A percentile compares a stretch with the other conserved stretches of the same genome.
These are phyloP conservation scores for Artibeus lituratus DNA, from an alignment of 2,797 vertebrate genomes.

Conservation along the genomic window DNA sequence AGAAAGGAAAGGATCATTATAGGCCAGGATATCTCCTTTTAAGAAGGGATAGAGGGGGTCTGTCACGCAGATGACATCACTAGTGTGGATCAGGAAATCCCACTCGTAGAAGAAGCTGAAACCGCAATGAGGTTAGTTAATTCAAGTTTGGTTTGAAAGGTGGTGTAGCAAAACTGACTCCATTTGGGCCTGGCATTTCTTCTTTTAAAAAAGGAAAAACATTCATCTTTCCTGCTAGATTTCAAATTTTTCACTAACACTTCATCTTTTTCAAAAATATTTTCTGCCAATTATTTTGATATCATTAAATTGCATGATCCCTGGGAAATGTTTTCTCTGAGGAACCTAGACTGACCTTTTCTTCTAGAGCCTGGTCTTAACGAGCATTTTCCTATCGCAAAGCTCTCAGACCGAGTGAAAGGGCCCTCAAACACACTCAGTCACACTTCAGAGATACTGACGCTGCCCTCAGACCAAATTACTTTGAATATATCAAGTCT, in stretches of 20 bases:
- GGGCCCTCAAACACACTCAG: background rate
- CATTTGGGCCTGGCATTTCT: background rate
- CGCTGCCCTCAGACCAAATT: background rate
- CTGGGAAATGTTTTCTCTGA: constrained; percentile 10
- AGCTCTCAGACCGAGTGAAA: constrained; percentile 17
- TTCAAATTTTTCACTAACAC: background rate
- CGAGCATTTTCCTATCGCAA: constrained; percentile 38
- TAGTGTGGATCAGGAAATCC: background rate
- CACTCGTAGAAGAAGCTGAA: background rate
- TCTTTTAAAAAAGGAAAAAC: background rate
- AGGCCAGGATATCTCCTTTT: background rate
- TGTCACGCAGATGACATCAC: background rate
- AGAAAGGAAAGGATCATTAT: background rate
- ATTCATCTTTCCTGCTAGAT: background rate
- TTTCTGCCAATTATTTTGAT: constrained; percentile 39
- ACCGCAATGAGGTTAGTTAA: background rate
- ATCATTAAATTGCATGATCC: background rate
- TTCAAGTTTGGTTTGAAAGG: background rate
- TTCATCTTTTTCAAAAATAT: constrained; percentile 16
- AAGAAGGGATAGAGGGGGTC: background rate
- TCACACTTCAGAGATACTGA: background rate
- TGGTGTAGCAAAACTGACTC: background rate
- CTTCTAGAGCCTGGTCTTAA: background rate
- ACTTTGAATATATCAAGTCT: background rate
- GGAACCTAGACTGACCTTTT: constrained; percentile 32